Evolutionary conservation across 2,797 vertebrate genomes (phyloP), one percentile per base, ranked within the genome.

Genomic region (Sebastiscus tertius): DNA sequence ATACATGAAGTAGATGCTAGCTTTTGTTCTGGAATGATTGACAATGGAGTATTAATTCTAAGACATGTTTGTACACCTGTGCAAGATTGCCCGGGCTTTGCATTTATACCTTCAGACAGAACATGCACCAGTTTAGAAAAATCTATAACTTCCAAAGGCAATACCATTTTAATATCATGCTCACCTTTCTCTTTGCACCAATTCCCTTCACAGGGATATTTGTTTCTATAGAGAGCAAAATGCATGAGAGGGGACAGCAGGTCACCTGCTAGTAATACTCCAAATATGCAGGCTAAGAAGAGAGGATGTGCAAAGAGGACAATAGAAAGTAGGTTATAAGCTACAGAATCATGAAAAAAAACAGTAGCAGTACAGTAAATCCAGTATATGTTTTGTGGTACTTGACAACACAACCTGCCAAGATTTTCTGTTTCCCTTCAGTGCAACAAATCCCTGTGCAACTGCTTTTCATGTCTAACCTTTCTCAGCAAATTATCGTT

Each of bases 151-250:
- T 72, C 36, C 36, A 72, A 42, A 46, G 69, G 61, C 36, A 72
- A 46, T 81, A 69, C 36, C 2, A 72, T 59, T 67, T 74, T 66
- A 81, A 87, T 70, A 69, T 70, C 34, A 67, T 49, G 20, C 72
- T 81, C 14, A 62, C 8, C 24, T 59, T 68, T 78, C 63, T 79
- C 12, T 39, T 55, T 18, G 0, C 39, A 33, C 13, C n/a, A 70
- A 27, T 81, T 80, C 75, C 66, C 56, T 72, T 77, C 52, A 55
- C 13, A 55, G 67, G 10, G 4, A 72, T 75, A 70, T 88, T 74
- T 76, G 22, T 56, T 81, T 80, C 64, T 13, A 70, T 64, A 18
- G 8, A 70, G 54, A 14, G 29, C 22, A 64, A 72, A 70, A 62
- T 80, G 65, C 63, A 66, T 22, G 13, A n/a, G 52, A 39, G 12